Evolutionary conservation across 2,113 vertebrate genomes (phyloP).

Genomic region (Corydoras sp.): DNA sequence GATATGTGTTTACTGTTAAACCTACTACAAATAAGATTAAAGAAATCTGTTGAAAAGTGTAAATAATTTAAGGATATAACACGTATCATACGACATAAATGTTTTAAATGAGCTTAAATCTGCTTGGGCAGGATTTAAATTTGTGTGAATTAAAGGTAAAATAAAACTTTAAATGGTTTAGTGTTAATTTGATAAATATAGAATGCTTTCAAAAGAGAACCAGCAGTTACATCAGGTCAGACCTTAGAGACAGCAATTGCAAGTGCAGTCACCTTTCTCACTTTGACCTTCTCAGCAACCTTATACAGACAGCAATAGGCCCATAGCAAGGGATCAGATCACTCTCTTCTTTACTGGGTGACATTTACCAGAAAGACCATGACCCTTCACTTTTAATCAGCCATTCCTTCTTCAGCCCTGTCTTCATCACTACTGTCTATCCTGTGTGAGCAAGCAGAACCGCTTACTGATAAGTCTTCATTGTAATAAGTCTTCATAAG

Average conservation of each 20-base stretch:
- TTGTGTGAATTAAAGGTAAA: too few species aligned
- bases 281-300: slow-evolving; percentile 62
- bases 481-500: slow-evolving; percentile 54
- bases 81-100: too few species aligned
- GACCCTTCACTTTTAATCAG: slow-evolving; percentile 61
- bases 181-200: neutral
- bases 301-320: slow-evolving; percentile 43
- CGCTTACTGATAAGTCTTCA: slow-evolving; percentile 50
- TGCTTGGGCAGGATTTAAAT: too few species aligned
- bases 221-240: slow-evolving; percentile 15
- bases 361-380: slow-evolving; percentile 73
- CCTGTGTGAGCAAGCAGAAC: slow-evolving; percentile 42
- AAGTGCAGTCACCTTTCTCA: slow-evolving; percentile 40
- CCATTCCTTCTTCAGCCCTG: slow-evolving; percentile 15
- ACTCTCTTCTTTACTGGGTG: slow-evolving; percentile 56
- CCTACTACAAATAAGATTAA: too few species aligned
- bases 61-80: too few species aligned
- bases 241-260: slow-evolving; percentile 37
- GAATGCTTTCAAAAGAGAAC: neutral
- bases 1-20: too few species aligned
- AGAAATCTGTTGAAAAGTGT: too few species aligned
- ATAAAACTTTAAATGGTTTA: too few species aligned
- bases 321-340: slow-evolving; percentile 60
- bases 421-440: slow-evolving; percentile 2
- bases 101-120: too few species aligned